Evolutionary conservation across 2,888 invertebrate genomes (phyloP).

Genomic region (Diplazon laetatorius): DNA sequence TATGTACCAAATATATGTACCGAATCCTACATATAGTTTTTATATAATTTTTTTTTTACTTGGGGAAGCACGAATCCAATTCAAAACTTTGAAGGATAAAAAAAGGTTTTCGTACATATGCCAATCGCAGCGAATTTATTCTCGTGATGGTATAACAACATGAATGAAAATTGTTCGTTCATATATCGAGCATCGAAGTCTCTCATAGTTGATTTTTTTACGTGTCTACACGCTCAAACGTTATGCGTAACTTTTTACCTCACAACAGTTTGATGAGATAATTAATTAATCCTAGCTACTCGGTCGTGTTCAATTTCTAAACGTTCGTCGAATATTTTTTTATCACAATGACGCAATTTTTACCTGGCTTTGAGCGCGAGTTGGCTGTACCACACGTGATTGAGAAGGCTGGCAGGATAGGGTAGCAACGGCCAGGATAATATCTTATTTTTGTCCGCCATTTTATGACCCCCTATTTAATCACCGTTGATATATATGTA

Average conservation of each 20-base stretch:
- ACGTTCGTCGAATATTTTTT: not conserved
- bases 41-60: too few relatives aligned
- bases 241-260: too few relatives aligned
- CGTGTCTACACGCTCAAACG: not conserved
- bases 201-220: conserved; percentile 4
- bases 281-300: too few relatives aligned
- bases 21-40: too few relatives aligned
- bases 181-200: conserved; percentile 57
- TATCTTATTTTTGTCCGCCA: conserved; percentile 81
- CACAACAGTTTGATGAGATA: too few relatives aligned
- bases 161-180: not conserved
- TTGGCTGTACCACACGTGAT: conserved; percentile 81
- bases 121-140: too few relatives aligned
- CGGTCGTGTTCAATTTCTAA: too few relatives aligned
- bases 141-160: too few relatives aligned
- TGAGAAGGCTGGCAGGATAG: conserved; percentile 78
- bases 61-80: too few relatives aligned
- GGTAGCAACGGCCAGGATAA: conserved; percentile 79
- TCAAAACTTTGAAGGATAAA: too few relatives aligned
- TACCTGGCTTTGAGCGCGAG: conserved; percentile 73
- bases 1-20: too few relatives aligned
- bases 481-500: conserved; percentile 20
- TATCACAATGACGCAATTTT: conserved; percentile 13
- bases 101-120: too few relatives aligned
- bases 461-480: conserved; percentile 62